These are phyloP conservation scores for Dyspetes luteomarginatus DNA, from an alignment of 2,888 invertebrate species.

Conservation along the genomic window DNA sequence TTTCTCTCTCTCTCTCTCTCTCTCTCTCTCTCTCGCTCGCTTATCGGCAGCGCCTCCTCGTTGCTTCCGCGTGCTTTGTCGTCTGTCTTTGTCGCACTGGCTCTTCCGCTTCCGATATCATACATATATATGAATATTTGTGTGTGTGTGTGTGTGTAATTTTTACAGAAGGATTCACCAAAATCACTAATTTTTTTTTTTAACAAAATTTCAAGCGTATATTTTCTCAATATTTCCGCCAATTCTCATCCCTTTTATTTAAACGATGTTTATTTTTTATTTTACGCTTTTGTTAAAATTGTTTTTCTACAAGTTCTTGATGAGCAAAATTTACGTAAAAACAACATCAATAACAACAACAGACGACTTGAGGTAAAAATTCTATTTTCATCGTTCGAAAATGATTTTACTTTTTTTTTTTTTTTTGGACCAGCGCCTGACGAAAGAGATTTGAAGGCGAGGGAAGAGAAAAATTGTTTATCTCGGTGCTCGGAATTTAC, in stretches of 20 bases:
- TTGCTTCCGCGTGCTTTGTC: constrained; percentile 40
- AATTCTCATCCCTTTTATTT: too few relatives aligned
- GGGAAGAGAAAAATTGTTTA: background rate
- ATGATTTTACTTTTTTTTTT: constrained; percentile 6
- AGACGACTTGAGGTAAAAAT: too few relatives aligned
- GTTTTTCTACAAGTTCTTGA: too few relatives aligned
- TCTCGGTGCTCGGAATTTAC: background rate
- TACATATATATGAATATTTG: background rate
- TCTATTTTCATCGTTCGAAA: too few relatives aligned
- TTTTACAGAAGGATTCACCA: constrained; percentile 3
- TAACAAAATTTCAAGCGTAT: background rate
- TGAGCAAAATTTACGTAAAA: too few relatives aligned
- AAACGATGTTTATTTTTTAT: too few relatives aligned
- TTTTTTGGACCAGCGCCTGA: background rate
- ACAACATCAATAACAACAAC: too few relatives aligned
- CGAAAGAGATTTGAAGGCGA: background rate
- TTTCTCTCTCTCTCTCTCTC: constrained; percentile 13
- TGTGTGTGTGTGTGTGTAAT: background rate
- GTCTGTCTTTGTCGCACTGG: constrained; percentile 21
- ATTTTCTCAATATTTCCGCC: too few relatives aligned
- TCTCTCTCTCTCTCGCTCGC: constrained; percentile 11
- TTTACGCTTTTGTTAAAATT: too few relatives aligned
- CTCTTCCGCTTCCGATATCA: constrained; percentile 18
- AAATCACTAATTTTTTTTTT: background rate
- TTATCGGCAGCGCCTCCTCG: constrained; percentile 56